Percentiles rank a stretch among this genome's conserved stretches.
Evolutionary conservation across 1,140 invertebrate genomes (phyloP).

Genomic region (Pissodes strobi): DNA sequence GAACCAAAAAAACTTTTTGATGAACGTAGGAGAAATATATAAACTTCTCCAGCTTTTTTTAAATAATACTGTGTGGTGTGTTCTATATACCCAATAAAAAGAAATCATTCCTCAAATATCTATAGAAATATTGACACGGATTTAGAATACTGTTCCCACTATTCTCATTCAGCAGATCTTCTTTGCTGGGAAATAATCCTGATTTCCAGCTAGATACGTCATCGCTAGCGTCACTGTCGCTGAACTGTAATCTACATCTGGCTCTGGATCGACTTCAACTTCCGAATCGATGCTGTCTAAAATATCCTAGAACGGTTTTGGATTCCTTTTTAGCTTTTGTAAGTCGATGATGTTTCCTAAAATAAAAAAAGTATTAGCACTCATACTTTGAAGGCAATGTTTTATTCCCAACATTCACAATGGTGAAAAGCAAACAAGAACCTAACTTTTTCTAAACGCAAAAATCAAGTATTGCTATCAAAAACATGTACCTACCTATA

Average conservation of each 20-base stretch:
- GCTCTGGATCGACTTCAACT: background rate
- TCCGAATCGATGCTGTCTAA: background rate
- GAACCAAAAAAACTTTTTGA: constrained; percentile 11
- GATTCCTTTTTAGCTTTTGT: background rate
- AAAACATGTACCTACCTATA: no score
- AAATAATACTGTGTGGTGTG: no score
- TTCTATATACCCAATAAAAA: no score
- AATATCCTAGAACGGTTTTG: background rate
- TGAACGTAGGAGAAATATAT: background rate
- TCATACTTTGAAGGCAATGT: background rate
- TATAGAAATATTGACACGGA: background rate
- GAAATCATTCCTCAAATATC: background rate
- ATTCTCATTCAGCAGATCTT: no score
- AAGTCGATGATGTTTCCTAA: no score
- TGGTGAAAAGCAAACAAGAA: background rate
- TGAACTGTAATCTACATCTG: background rate
- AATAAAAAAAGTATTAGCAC: no score
- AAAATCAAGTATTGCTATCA: no score
- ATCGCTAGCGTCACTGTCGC: background rate
- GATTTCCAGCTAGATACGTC: background rate
- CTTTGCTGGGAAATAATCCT: background rate
- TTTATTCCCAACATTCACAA: background rate
- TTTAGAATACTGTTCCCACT: background rate
- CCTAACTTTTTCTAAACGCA: no score
- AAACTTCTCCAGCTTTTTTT: no score